Percentiles rank a stretch among this genome's conserved stretches.
These are phyloP conservation scores for Pitta sordida DNA, from an alignment of 2,113 vertebrate genomes.

Conservation along the genomic window DNA sequence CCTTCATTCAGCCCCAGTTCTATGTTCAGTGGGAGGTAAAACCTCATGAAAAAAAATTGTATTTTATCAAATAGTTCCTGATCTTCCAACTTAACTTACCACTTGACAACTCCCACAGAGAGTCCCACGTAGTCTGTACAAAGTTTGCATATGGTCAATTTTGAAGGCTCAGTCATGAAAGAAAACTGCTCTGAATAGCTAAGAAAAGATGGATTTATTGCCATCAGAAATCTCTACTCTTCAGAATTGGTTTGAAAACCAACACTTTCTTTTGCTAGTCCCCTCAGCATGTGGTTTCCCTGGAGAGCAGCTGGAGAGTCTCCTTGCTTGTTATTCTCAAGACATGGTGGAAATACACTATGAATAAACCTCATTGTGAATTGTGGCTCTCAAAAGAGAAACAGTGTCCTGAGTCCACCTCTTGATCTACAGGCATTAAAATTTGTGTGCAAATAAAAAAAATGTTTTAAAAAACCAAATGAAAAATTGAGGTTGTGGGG, in stretches of 20 bases:
- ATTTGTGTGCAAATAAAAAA: background rate
- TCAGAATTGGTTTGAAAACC: background rate
- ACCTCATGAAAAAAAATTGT: background rate
- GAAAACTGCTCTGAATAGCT: background rate
- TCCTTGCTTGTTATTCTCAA: background rate
- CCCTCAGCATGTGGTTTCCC: background rate
- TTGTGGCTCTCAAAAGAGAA: background rate
- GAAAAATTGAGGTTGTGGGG: background rate
- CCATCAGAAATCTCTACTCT: background rate
- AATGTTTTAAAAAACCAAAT: no score
- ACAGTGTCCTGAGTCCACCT: background rate
- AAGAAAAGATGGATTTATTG: background rate
- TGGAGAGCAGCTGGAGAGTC: background rate
- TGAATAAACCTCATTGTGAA: background rate
- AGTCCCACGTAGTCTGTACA: background rate
- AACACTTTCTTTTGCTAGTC: background rate
- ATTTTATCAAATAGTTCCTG: background rate
- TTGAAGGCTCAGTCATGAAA: background rate
- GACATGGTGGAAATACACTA: background rate
- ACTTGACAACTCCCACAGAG: background rate
- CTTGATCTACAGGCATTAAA: background rate
- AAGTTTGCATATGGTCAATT: background rate
- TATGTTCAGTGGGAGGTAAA: background rate
- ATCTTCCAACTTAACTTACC: background rate
- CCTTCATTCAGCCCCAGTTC: background rate